Evolutionary conservation across 2,888 invertebrate genomes (phyloP).

Genomic region (Phasia obesa): DNA sequence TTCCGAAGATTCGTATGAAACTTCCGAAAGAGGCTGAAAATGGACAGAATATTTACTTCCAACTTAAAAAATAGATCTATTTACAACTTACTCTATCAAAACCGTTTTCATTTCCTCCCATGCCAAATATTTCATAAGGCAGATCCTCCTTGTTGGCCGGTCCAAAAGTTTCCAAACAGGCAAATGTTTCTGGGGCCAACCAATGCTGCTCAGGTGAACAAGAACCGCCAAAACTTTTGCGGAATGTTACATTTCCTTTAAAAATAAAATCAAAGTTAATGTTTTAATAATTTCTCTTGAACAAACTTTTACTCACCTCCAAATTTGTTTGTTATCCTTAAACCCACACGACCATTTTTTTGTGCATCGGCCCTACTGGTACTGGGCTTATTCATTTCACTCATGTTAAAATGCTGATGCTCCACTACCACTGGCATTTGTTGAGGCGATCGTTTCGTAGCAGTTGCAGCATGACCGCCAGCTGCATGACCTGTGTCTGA

Average conservation of each 20-base stretch:
- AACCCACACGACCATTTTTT: slow-evolving; percentile 79
- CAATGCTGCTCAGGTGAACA: slow-evolving; percentile 81
- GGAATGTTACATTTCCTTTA: slow-evolving; percentile 76
- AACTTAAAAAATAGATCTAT: neutral
- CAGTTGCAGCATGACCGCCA: neutral
- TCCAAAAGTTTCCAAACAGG: slow-evolving; percentile 81
- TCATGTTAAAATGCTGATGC: slow-evolving; percentile 79
- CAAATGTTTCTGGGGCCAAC: slow-evolving; percentile 82
- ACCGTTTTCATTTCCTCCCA: slow-evolving; percentile 79
- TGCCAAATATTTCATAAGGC: slow-evolving; percentile 82
- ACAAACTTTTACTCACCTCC: slow-evolving; percentile 63
- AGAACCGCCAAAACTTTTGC: slow-evolving; percentile 80
- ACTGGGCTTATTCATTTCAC: slow-evolving; percentile 81
- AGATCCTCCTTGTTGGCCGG: slow-evolving; percentile 80
- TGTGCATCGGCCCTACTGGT: slow-evolving; percentile 81
- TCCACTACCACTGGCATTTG: slow-evolving; percentile 82
- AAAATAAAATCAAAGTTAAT: neutral
- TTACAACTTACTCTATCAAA: slow-evolving; percentile 79
- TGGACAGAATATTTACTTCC: neutral
- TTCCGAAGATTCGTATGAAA: slow-evolving; percentile 82
- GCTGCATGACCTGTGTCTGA: slow-evolving; percentile 54
- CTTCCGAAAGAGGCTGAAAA: slow-evolving; percentile 81
- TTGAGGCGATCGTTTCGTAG: slow-evolving; percentile 79
- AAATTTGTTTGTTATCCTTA: slow-evolving; percentile 76
- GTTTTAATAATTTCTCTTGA: neutral